Base-by-base conservation (phyloP, 2,888 invertebrate genomes). In the Trachelus stipa region DNA sequence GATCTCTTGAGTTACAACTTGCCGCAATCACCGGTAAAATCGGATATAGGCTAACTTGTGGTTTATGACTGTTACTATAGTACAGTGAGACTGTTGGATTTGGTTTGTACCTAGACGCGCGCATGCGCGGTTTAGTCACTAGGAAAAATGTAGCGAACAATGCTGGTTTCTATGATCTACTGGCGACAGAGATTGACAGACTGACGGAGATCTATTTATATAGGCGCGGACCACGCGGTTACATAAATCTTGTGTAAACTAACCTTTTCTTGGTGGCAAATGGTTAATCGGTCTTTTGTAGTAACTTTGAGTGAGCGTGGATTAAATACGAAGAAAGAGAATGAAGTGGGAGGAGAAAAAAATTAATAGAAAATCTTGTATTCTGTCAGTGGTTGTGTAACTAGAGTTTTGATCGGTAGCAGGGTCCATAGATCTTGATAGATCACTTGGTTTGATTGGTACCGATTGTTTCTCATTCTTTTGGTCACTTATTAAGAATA, bases 11-110 rank as follows among this genome's bases (percentile, higher is more conserved):
- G 81, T 84, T 85, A 83, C 81, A 78, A 79, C 33, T 81, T 79
- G 80, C 81, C 79, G 79, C 81, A 78, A 78, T 78, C 78, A 40
- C 40, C 76, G 78, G 71, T 73, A 81, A 81, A 83, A 80, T 84
- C 79, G 76, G 81, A 86, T 85, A 80, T 83, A 81, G 85, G 81
- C 79, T 82, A 82, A 79, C 76, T 76, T 80, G 85, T 31, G 83
- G 85, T 83, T 79, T 77, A 34, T 73, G 76, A 76, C 68, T 68
- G 75, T 75, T 23, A 23, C 56, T 23, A 9, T 56, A 56, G 23
- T 23, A 56, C 23, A 56, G 56, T 6, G 56, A 23, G 56, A 23
- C 9, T 56, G 23, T 56, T 23, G 56, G 56, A 56, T 23, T 56
- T 15, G 23, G 9, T 56, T 23, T 9, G 23, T 9, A 23, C 9